Evolutionary conservation across 1,140 invertebrate species (phyloP), one percentile per base, ranked within the genome.

Genomic region (Caenorhabditis tropicalis): DNA sequence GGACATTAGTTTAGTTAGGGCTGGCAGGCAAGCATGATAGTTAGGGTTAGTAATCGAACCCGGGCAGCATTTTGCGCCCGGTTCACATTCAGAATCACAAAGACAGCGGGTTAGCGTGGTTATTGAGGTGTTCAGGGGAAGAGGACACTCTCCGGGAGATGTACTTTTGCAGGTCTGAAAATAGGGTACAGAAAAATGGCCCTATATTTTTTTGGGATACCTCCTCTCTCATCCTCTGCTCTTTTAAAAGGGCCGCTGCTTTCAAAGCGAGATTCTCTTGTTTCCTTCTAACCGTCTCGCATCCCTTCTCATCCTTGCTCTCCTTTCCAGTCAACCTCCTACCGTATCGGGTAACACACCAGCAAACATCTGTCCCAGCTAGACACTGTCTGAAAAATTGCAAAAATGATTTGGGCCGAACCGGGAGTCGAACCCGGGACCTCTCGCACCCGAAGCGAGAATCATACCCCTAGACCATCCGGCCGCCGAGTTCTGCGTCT

Each of bases 401-500:
- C n/a, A 15, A 39, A 65, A 83, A 83, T 29, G 16, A 53, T 79
- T 56, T 58, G 70, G 82, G 82, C 70, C 70, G 70, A 84, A 84
- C 70, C 82, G 70, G 82, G 82, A 84, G 85, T 92, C 88, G 91
- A 92, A 92, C 91, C 91, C 92, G 91, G 91, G 91, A 92, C 92
- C 92, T 92, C 92, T 90, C 91, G 91, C 92, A 92, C 91, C 92
- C 91, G 89, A 92, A 92, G 92, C 92, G 92, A 91, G 91, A 92
- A 92, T 92, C 92, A 92, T 92, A 92, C 92, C 92, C 88, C 92
- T 92, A 92, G 92, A 92, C 92, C 92, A 92, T 83, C 48, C 82
- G 82, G 82, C 82, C 82, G 27, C 16, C 19, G 15, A 27, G 43
- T 81, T 81, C 27, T 81, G 43, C 19, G 19, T 33, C 7, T 56